Evolutionary conservation across 1,140 invertebrate species (phyloP), one percentile per base, ranked within the genome.

Genomic region (Drosophila azteca): DNA sequence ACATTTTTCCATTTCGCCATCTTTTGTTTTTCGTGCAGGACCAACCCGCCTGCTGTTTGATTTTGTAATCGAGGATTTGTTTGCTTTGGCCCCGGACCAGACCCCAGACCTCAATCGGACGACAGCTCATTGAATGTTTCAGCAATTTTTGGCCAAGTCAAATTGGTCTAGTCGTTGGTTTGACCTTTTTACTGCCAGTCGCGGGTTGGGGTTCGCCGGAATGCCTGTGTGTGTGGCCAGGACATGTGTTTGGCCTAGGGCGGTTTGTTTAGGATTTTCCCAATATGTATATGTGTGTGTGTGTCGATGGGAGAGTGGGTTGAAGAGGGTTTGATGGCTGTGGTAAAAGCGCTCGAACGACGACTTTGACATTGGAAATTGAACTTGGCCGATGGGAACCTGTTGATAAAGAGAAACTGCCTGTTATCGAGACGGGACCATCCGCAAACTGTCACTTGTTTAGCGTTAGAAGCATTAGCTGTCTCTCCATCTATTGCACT

Each of bases 21-120:
- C 49, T 53, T 49, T 64, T 65, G 57, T 57, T 79, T 87, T 69
- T 11, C 35, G 11, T 9, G n/a, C n/a, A n/a, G n/a, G n/a, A n/a
- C 31, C 35, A 52, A 48, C 41, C 31, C 60, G 41, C 31, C 29
- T 67, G 59, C 71, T 87, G 70, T 87, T 87, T 83, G 83, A 83
- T 87, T 87, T 87, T 87, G 75, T 87, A 88, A 87, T 87, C 84
- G 79, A 76, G 78, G 64, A 88, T 88, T 88, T 87, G 83, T 87
- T 88, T 87, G 75, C 77, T 79, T 88, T 81, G 70, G 52, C 51
- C 76, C 76, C 17, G 1, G 17, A 20, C 17, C 17, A 20, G 17
- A 20, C 17, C 17, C 22, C 46, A 49, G 63, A 35, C 31, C 31
- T 48, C 63, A 68, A 50, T 69, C 66, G 66, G 45, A 59, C 35